Conservation (phyloP, 2,797 vertebrate genomes). For the Anguilla marmorata region DNA sequence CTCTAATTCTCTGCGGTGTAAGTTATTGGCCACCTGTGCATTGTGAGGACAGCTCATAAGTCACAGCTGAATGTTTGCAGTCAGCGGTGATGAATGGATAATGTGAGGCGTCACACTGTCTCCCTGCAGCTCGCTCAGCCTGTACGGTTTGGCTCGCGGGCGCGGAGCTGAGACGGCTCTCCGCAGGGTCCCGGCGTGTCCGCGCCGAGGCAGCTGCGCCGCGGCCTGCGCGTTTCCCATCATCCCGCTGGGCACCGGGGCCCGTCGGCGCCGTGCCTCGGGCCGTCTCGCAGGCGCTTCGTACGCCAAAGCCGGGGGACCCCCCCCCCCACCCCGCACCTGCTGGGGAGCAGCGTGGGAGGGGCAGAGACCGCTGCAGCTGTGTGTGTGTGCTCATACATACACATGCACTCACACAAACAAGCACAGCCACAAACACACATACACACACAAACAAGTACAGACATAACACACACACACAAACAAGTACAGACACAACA, state of each 20-base stretch:
- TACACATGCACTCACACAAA: background rate
- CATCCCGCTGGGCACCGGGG: conserved; percentile 69
- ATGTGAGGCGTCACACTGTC: background rate
- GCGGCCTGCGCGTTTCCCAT: conserved; percentile 61
- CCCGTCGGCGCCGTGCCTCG: conserved; percentile 51
- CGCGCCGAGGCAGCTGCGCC: conserved; percentile 64
- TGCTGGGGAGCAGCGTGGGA: background rate
- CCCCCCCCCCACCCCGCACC: conserved; percentile 7
- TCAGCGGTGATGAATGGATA: background rate
- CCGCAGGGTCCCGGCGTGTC: conserved; percentile 51
- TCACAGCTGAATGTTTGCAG: background rate
- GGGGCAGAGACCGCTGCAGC: background rate
- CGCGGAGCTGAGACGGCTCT: background rate
- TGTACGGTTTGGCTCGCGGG: background rate
- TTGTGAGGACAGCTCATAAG: background rate
- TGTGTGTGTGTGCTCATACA: background rate
- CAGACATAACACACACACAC: too few species aligned
- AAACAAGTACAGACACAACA: background rate
- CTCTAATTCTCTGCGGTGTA: background rate
- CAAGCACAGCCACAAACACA: background rate
- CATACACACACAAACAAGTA: background rate
- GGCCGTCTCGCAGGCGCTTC: conserved; percentile 41
- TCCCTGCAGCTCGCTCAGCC: background rate
- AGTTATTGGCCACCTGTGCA: background rate
- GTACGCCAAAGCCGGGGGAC: conserved; percentile 23